phyloP scores from a whole-genome alignment of 2,113 vertebrate species.

The Bos indicus region DNA sequence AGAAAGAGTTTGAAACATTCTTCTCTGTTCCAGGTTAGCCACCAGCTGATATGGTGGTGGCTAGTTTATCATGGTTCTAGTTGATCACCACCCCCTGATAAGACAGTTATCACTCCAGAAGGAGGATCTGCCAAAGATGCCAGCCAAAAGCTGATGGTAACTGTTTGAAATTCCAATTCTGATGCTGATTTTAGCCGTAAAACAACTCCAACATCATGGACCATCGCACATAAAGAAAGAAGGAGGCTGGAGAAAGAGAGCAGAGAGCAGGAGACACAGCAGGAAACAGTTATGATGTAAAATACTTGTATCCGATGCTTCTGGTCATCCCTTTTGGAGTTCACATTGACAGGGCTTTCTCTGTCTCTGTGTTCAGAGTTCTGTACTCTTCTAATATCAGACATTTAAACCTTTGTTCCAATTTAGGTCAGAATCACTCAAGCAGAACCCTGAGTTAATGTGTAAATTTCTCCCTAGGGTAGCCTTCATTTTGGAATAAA shows the following conservation, averaged over 20 bases:
- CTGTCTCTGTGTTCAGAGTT: not conserved
- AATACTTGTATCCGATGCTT: not conserved
- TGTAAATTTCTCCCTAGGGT: conserved; percentile 47
- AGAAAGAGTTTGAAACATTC: not conserved
- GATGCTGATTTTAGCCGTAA: not conserved
- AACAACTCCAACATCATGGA: not conserved
- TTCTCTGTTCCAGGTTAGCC: not conserved
- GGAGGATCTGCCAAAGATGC: not conserved
- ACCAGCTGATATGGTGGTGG: not conserved
- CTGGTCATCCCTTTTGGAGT: not conserved
- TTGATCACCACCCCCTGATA: not conserved
- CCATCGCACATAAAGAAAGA: conserved; percentile 12
- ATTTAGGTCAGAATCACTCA: conserved; percentile 58
- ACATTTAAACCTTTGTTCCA: conserved; percentile 60
- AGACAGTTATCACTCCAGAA: not conserved
- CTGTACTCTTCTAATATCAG: conserved; percentile 5
- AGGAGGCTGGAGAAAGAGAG: not conserved
- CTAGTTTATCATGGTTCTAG: not conserved
- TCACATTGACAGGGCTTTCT: not conserved
- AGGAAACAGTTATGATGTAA: not conserved
- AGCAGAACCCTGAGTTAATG: conserved; percentile 56
- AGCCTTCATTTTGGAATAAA: conserved; percentile 51
- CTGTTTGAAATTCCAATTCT: conserved; percentile 35
- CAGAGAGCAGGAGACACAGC: conserved; percentile 1
- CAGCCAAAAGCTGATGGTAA: not conserved